Base-by-base conservation (phyloP, 2,113 vertebrate species). In the Carollia perspicillata region DNA sequence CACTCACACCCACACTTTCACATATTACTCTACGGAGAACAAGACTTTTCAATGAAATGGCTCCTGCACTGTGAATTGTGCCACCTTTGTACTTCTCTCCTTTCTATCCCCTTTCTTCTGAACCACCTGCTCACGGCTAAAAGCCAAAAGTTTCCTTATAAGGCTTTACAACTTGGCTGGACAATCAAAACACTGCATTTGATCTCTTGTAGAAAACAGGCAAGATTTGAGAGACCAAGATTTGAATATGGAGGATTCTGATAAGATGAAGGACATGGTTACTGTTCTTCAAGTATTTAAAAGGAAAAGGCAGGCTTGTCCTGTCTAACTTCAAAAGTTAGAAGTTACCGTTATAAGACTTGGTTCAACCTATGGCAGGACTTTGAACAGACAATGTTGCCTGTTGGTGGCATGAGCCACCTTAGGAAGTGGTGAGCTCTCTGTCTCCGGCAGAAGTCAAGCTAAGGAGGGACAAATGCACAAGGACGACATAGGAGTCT, bases 231-330 rank as follows among this genome's bases (percentile, higher is more conserved):
- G 47, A 83, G 22, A 85, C 3, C 37, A 37, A 77, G 33, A 16
- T 74, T 71, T 90, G 28, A 77, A 83, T 17, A n/a, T 16, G 11
- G n/a, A 68, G n/a, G 28, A 87, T 68, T 72, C 75, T 79, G 37
- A 80, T 20, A 92, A 80, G 40, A 74, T 9, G 6, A 23, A 89
- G 37, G 40, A 58, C 33, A 30, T 0, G 3, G 14, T 4, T 9
- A 20, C 18, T 96, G 4, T 68, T 90, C 85, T 69, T 87, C 49
- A 92, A 80, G 47, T 68, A 93, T 90, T 80, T 68, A 87, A 75
- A 84, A 49, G 13, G 35, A 49, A 68, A 86, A 72, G 3, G 11
- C 20, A 68, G 26, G 3, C 26, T 74, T 87, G 6, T 12, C 30
- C 40, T 18, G 22, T 77, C 26, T 79, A 33, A 93, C 4, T 3